phyloP scores from a whole-genome alignment of 92 coral and sea anemone genomes.

The Parazoanthus atlanticus region DNA sequence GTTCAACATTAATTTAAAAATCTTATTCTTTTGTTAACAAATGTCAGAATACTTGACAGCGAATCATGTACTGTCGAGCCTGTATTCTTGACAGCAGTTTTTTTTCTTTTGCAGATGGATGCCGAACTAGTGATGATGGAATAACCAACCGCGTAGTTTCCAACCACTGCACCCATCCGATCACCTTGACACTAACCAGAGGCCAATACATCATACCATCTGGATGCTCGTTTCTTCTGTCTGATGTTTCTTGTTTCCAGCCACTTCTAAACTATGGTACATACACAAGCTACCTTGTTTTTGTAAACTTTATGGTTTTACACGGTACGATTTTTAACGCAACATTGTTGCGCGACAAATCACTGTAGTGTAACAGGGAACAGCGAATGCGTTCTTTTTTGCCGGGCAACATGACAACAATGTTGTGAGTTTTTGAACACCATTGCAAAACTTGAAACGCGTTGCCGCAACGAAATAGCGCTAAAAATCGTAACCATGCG shows the following conservation, averaged over 20 bases:
- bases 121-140: slow-evolving; percentile 20
- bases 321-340: too few relatives aligned
- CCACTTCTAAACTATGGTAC: slow-evolving; percentile 73
- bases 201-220: slow-evolving; percentile 76
- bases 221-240: slow-evolving; percentile 67
- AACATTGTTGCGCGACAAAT: too few relatives aligned
- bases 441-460: too few relatives aligned
- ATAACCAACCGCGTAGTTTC: slow-evolving; percentile 63
- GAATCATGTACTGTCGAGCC: not conserved
- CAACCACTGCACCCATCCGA: slow-evolving; percentile 39
- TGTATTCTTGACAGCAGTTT: not conserved
- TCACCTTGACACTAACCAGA: slow-evolving; percentile 49
- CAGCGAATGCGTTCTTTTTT: too few relatives aligned
- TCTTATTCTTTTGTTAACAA: too few relatives aligned
- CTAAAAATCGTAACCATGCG: too few relatives aligned
- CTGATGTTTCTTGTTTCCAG: slow-evolving; percentile 65
- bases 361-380: too few relatives aligned
- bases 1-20: too few relatives aligned
- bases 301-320: not conserved
- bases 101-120: slow-evolving; percentile 37
- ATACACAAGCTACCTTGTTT: not conserved
- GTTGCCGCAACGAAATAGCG: too few relatives aligned
- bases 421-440: too few relatives aligned
- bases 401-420: too few relatives aligned
- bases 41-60: too few relatives aligned